These are phyloP conservation scores for Belgica antarctica DNA, from an alignment of 2,888 invertebrate species.

Conservation along the genomic window DNA sequence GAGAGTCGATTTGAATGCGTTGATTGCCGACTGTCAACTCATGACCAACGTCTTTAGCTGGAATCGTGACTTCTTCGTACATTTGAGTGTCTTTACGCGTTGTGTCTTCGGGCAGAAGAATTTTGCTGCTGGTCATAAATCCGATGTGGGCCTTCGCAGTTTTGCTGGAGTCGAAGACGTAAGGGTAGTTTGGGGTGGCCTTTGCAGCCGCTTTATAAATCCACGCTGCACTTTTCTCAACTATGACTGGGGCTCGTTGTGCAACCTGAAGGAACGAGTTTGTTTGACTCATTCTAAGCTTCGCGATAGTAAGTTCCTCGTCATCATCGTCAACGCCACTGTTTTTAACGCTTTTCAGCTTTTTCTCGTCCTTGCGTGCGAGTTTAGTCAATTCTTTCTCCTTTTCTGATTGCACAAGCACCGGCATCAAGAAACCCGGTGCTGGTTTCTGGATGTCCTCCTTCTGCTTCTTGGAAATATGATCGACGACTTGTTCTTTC, in stretches of 20 bases:
- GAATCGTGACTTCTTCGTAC: conserved; percentile 84
- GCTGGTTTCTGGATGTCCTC: conserved; percentile 49
- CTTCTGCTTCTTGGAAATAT: conserved; percentile 46
- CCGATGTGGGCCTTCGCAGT: conserved; percentile 64
- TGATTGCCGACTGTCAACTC: conserved; percentile 63
- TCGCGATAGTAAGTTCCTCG: conserved; percentile 55
- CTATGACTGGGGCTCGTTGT: conserved; percentile 51
- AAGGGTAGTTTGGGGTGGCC: conserved; percentile 69
- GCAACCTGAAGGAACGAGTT: conserved; percentile 51
- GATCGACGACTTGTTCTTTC: conserved; percentile 45
- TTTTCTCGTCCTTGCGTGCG: conserved; percentile 81
- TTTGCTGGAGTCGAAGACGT: conserved; percentile 80
- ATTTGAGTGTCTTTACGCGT: conserved; percentile 68
- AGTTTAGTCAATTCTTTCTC: conserved; percentile 76
- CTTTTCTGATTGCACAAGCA: conserved; percentile 78
- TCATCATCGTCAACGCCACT: conserved; percentile 51
- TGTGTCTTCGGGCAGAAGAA: conserved; percentile 77
- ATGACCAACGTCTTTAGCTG: conserved; percentile 62
- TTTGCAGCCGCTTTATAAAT: conserved; percentile 58
- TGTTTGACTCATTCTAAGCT: conserved; percentile 51
- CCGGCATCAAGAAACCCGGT: conserved; percentile 75
- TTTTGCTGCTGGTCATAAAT: conserved; percentile 74
- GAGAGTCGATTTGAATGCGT: conserved; percentile 57
- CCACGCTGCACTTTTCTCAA: conserved; percentile 57
- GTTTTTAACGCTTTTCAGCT: conserved; percentile 56